Percentiles rank a stretch among this genome's conserved stretches.
Conservation (phyloP, 2,888 invertebrate species). For the Thereva nobilitata region DNA sequence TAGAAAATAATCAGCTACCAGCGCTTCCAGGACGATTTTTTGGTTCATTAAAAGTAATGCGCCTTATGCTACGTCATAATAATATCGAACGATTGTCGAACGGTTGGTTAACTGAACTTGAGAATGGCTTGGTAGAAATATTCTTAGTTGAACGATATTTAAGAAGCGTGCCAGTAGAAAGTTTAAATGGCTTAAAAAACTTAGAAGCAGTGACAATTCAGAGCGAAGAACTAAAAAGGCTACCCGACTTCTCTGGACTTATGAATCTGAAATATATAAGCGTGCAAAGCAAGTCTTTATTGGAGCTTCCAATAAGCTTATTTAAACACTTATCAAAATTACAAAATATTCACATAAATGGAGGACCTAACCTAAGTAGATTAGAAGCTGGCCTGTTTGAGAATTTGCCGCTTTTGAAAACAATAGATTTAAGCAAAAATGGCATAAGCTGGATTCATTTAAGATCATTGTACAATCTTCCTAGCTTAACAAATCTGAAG, state of each 20-base stretch:
- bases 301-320: constrained; percentile 69
- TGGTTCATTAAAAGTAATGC: constrained; percentile 72
- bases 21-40: constrained; percentile 83
- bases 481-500: constrained; percentile 71
- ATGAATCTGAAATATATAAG: constrained; percentile 74
- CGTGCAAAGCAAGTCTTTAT: constrained; percentile 70
- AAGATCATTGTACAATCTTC: constrained; percentile 70
- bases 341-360: constrained; percentile 75
- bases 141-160: constrained; percentile 84
- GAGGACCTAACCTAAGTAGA: constrained; percentile 68
- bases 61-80: constrained; percentile 83
- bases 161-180: constrained; percentile 77
- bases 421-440: constrained; percentile 76
- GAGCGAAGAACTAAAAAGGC: constrained; percentile 73
- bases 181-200: constrained; percentile 72
- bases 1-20: constrained; percentile 85
- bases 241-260: constrained; percentile 73
- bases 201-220: constrained; percentile 84
- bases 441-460: constrained; percentile 79
- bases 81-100: constrained; percentile 79
- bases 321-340: constrained; percentile 73
- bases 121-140: constrained; percentile 76
- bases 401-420: constrained; percentile 68
- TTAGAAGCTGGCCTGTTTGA: constrained; percentile 76
- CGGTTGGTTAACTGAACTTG: constrained; percentile 79